Evolutionary conservation across 2,888 invertebrate species (phyloP).

Genomic region (Oligia fasciuncula): DNA sequence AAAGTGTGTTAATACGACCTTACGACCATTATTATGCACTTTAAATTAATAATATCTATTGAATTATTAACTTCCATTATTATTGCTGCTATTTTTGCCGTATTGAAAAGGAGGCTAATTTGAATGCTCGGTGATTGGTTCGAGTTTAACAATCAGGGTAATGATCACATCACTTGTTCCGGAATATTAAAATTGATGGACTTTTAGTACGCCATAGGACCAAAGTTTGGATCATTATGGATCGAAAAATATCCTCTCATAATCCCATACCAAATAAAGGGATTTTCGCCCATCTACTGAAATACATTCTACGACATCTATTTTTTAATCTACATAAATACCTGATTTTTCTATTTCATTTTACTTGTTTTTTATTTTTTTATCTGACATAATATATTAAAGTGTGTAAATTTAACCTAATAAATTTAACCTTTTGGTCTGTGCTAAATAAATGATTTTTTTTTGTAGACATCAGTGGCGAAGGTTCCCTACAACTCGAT

Average conservation of each 20-base stretch:
- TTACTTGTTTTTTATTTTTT: no score
- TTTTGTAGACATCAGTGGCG: no score
- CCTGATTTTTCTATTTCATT: no score
- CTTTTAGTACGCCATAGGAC: neutral
- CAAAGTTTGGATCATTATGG: no score
- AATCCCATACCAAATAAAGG: neutral
- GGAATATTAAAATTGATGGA: neutral
- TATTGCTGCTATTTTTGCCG: constrained; percentile 20
- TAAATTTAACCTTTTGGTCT: no score
- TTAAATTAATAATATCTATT: constrained; percentile 31
- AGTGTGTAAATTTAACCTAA: no score
- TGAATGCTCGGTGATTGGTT: neutral
- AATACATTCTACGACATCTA: neutral
- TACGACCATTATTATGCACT: constrained; percentile 33
- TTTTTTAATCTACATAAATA: no score
- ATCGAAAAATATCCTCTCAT: neutral
- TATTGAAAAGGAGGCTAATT: constrained; percentile 33
- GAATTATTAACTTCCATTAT: constrained; percentile 30
- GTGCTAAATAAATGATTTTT: no score
- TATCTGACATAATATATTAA: no score
- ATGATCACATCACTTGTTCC: neutral
- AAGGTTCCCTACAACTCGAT: no score
- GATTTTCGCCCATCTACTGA: no score
- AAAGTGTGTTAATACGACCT: constrained; percentile 54
- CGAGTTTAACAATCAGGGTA: neutral